These are phyloP conservation scores for human (Homo sapiens) DNA, from an alignment of 2,113 vertebrate genomes.

Conservation along the genomic window GRCh38 chr18:23280501-23281000, in stretches of 20 bases:
- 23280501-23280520: neutral
- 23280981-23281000: neutral
- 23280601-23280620: neutral
- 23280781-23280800: neutral
- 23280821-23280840: neutral
- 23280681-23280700: neutral
- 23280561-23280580: neutral
- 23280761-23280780: neutral
- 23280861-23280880: neutral
- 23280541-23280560: neutral
- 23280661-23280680: neutral
- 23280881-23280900: neutral
- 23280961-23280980: neutral
- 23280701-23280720: neutral
- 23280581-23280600: neutral
- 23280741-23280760: neutral
- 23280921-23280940: no score
- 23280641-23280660: neutral
- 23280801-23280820: no score
- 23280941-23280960: neutral
- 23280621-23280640: neutral
- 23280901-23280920: neutral
- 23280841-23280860: rapidly evolving
- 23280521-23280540: neutral
- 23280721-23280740: neutral